These are phyloP conservation scores for Capitella teleta DNA, from an alignment of 1,140 invertebrate species.

Conservation along the genomic window DNA sequence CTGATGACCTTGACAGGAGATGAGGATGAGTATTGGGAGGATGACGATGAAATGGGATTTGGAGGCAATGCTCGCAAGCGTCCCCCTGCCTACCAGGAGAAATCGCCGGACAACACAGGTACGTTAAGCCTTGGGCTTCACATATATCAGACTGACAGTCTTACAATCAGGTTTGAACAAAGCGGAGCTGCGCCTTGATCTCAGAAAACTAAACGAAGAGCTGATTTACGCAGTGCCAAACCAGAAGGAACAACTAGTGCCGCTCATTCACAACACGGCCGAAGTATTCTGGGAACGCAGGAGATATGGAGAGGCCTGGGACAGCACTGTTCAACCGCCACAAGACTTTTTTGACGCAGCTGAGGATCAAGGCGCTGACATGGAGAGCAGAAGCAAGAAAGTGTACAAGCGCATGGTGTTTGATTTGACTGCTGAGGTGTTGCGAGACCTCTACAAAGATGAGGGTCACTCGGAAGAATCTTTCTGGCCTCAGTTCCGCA, in stretches of 20 bases:
- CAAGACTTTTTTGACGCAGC: conserved; percentile 17
- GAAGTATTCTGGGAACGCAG: conserved; percentile 28
- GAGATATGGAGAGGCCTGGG: conserved; percentile 23
- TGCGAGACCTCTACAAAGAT: conserved; percentile 40
- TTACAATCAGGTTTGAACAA: conserved; percentile 20
- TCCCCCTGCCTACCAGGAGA: conserved; percentile 51
- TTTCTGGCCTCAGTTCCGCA: conserved; percentile 48
- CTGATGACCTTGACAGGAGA: background rate
- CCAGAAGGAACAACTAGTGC: conserved; percentile 21
- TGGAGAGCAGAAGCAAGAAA: conserved; percentile 23
- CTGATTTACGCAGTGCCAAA: conserved; percentile 31
- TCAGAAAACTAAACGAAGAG: conserved; percentile 20
- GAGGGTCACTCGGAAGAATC: conserved; percentile 23
- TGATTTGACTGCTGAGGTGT: conserved; percentile 54
- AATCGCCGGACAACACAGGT: background rate
- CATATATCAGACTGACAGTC: background rate
- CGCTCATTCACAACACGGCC: conserved; percentile 22
- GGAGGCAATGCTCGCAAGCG: conserved; percentile 55
- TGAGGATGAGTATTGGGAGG: conserved; percentile 26
- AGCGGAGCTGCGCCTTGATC: conserved; percentile 16
- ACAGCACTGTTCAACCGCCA: conserved; percentile 18
- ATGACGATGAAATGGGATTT: conserved; percentile 39
- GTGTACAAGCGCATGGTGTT: conserved; percentile 48
- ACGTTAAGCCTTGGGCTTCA: background rate
- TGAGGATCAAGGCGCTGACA: conserved; percentile 15